Conservation (phyloP, 2,113 vertebrate species). For the Mellivora capensis region DNA sequence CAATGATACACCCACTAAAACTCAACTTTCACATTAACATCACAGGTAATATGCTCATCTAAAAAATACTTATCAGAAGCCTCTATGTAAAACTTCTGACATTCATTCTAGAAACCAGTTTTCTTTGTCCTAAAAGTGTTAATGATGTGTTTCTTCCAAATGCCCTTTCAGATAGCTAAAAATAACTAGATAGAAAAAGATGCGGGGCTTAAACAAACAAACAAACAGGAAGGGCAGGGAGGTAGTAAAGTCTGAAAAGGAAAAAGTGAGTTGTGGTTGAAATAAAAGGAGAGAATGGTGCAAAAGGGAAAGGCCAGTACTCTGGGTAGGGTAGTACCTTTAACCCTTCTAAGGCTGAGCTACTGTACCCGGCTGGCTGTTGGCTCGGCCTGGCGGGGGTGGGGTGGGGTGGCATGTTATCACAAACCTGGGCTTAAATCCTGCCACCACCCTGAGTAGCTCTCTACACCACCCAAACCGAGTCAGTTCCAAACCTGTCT, state of each 20-base stretch:
- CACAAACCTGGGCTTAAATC: neutral
- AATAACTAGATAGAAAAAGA: neutral
- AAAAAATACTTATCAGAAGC: neutral
- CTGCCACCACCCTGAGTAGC: no score
- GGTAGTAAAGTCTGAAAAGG: neutral
- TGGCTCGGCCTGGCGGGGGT: neutral
- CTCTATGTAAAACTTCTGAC: neutral
- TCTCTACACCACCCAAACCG: neutral
- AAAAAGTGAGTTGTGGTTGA: neutral
- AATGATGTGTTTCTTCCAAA: neutral
- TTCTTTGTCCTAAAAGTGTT: neutral
- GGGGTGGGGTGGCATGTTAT: no score
- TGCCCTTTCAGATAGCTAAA: neutral
- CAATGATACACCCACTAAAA: neutral
- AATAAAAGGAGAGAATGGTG: neutral
- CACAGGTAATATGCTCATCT: neutral
- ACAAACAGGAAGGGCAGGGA: rapidly evolving
- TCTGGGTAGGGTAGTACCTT: neutral
- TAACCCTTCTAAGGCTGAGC: neutral
- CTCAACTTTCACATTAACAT: neutral
- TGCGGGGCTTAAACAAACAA: neutral
- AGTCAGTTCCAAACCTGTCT: neutral
- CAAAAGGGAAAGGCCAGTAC: neutral
- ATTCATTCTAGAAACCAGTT: neutral
- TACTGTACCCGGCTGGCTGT: rapidly evolving